Conservation (phyloP, 2,888 invertebrate genomes). For the Phortica magna region DNA sequence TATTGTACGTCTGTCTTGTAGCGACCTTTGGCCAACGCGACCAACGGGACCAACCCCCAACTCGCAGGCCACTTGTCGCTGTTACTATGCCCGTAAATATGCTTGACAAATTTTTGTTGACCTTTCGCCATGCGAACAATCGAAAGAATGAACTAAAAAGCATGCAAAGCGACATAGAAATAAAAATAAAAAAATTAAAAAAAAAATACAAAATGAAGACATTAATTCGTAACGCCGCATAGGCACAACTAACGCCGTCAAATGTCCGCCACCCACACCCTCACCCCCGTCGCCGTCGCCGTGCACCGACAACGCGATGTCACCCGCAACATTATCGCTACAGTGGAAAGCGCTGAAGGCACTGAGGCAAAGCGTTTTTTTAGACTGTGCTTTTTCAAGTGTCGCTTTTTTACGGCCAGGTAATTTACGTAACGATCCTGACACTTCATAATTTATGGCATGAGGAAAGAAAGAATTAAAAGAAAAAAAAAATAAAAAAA, state of each 20-base stretch:
- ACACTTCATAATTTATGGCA: slow-evolving; percentile 73
- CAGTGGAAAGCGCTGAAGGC: neutral
- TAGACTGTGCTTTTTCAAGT: slow-evolving; percentile 30
- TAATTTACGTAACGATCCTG: slow-evolving; percentile 74
- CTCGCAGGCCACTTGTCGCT: slow-evolving; percentile 28
- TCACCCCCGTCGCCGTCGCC: neutral
- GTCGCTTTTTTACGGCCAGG: slow-evolving; percentile 64
- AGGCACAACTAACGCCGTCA: neutral
- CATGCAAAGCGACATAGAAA: neutral
- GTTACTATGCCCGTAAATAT: slow-evolving; percentile 56
- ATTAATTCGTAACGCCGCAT: slow-evolving; percentile 59
- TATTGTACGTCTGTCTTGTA: neutral
- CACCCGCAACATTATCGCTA: neutral
- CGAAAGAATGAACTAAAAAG: neutral
- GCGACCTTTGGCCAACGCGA: neutral
- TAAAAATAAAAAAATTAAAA: neutral
- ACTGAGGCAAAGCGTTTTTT: slow-evolving; percentile 3
- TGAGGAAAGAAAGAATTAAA: slow-evolving; percentile 35
- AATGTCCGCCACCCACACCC: neutral
- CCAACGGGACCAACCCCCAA: neutral
- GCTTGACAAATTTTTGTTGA: slow-evolving; percentile 70
- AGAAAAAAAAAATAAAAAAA: neutral
- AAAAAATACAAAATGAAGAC: slow-evolving; percentile 56
- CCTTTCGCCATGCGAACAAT: slow-evolving; percentile 61
- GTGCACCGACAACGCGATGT: neutral